Percentiles rank a stretch among this genome's conserved stretches.
phyloP scores from a whole-genome alignment of 2,888 invertebrate genomes.

The Drosophila lutescens region DNA sequence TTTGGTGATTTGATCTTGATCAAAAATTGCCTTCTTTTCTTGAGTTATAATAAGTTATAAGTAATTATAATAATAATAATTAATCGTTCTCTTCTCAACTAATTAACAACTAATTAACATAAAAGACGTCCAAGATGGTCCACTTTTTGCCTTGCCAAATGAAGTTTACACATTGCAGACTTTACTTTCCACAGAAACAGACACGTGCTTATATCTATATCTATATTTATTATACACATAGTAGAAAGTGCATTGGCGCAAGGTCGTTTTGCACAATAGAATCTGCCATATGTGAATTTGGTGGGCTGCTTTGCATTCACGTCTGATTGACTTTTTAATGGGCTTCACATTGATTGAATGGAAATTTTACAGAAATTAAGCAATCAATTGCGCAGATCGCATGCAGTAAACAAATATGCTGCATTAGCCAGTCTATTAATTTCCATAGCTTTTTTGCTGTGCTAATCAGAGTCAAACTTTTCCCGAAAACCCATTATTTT shows the following conservation, averaged over 20 bases:
- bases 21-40: too few species aligned
- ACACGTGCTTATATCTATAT: slow-evolving; percentile 9
- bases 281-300: slow-evolving; percentile 8
- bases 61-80: too few species aligned
- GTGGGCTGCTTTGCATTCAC: slow-evolving; percentile 36
- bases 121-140: slow-evolving; percentile 19
- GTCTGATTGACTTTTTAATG: slow-evolving; percentile 67
- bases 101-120: background rate
- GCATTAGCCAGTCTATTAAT: background rate
- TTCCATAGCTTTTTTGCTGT: background rate
- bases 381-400: slow-evolving; percentile 27
- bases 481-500: slow-evolving; percentile 20
- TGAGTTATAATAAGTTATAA: too few species aligned
- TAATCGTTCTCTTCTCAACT: too few species aligned
- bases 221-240: too few species aligned
- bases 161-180: slow-evolving; percentile 17
- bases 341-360: slow-evolving; percentile 37
- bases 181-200: slow-evolving; percentile 36
- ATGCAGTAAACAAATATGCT: slow-evolving; percentile 27
- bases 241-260: slow-evolving; percentile 39
- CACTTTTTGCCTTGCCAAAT: slow-evolving; percentile 15
- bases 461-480: slow-evolving; percentile 24
- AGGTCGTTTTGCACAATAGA: slow-evolving; percentile 36
- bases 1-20: too few species aligned
- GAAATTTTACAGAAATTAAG: slow-evolving; percentile 47